phyloP scores from a whole-genome alignment of 2,113 vertebrate genomes.

The Zosterops japonicus region DNA sequence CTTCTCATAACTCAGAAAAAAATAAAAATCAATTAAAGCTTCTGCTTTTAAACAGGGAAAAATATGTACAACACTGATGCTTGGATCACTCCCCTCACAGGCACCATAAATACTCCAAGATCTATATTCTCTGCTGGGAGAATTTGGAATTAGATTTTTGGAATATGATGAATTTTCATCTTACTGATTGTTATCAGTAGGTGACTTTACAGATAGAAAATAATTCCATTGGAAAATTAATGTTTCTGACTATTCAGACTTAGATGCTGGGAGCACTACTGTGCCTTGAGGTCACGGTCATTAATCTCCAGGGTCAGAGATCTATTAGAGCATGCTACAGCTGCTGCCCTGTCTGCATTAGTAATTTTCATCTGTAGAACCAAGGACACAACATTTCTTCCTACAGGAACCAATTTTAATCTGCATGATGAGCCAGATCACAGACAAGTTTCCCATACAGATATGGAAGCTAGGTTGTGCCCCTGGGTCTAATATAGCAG shows the following conservation, averaged over 20 bases:
- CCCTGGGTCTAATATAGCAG: background rate
- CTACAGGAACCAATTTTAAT: background rate
- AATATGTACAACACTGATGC: background rate
- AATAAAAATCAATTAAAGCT: background rate
- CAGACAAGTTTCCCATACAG: background rate
- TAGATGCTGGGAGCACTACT: background rate
- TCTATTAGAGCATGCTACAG: background rate
- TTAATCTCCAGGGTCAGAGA: background rate
- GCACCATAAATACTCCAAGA: background rate
- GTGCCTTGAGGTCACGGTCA: background rate
- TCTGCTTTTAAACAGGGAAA: background rate
- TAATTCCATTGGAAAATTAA: background rate
- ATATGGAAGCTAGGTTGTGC: background rate
- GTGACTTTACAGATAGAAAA: background rate
- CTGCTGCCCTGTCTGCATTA: background rate
- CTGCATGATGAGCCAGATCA: background rate
- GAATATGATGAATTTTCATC: background rate
- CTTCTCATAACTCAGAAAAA: background rate
- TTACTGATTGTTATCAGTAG: background rate
- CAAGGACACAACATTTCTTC: background rate
- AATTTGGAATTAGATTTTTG: background rate
- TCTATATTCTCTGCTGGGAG: background rate
- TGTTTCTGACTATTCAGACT: background rate
- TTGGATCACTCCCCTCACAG: background rate
- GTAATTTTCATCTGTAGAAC: background rate